These are phyloP conservation scores for Trachops cirrhosus DNA, from an alignment of 2,797 vertebrate species.

Conservation along the genomic window DNA sequence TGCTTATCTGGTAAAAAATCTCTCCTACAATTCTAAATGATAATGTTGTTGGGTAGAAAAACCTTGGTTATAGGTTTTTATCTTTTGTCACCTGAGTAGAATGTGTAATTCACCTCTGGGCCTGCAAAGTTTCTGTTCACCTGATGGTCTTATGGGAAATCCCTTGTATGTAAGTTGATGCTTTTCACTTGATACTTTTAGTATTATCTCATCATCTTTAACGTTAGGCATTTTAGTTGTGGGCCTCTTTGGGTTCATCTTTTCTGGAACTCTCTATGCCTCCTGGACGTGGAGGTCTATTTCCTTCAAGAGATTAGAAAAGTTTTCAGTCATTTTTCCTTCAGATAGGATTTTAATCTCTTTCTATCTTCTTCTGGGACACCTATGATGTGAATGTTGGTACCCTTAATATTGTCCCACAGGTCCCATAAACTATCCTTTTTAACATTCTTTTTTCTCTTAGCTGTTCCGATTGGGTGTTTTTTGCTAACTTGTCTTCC, in stretches of 20 bases:
- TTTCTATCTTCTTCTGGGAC: not conserved
- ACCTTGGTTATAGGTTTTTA: not conserved
- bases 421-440: not conserved
- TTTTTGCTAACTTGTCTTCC: not conserved
- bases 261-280: not conserved
- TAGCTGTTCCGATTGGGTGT: not conserved
- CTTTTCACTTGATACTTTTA: not conserved
- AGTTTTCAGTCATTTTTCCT: not conserved
- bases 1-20: not conserved
- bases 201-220: not conserved
- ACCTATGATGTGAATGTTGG: not conserved
- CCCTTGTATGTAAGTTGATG: not conserved
- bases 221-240: not conserved
- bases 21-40: not conserved
- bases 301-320: not conserved
- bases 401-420: not conserved
- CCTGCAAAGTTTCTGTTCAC: not conserved
- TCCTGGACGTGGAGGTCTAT: not conserved
- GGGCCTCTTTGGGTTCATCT: not conserved
- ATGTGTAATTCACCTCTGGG: not conserved
- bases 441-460: not conserved
- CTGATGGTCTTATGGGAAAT: not conserved
- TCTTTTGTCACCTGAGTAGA: not conserved
- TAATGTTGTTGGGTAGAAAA: not conserved
- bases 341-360: not conserved